Evolutionary conservation across 2,113 vertebrate species (phyloP).

Genomic region (Protobothrops mucrosquamatus): DNA sequence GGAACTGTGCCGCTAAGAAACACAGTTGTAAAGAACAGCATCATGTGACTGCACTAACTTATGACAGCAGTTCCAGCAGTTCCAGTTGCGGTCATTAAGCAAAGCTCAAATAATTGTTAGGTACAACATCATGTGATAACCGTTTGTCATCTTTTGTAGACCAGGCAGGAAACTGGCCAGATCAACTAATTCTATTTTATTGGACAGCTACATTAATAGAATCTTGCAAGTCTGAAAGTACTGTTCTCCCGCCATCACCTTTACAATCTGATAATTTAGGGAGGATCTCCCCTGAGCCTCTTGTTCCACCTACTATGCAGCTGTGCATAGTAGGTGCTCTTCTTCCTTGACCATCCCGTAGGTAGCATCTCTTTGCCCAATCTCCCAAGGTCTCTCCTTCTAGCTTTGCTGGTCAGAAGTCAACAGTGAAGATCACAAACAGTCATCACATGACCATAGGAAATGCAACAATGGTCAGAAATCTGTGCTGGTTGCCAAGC

Average conservation of each 20-base stretch:
- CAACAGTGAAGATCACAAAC: too few species aligned
- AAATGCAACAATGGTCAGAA: background rate
- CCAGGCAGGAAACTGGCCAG: background rate
- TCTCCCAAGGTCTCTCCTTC: background rate
- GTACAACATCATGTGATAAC: background rate
- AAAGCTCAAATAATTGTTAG: background rate
- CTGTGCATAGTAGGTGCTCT: too few species aligned
- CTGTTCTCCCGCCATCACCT: too few species aligned
- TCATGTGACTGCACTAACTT: background rate
- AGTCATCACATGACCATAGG: too few species aligned
- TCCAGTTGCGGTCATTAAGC: background rate
- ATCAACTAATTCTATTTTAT: background rate
- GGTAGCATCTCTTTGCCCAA: too few species aligned
- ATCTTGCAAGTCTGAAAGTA: too few species aligned
- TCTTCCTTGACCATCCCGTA: too few species aligned
- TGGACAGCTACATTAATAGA: too few species aligned
- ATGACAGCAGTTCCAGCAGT: background rate
- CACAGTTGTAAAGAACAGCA: background rate
- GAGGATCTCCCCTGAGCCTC: too few species aligned
- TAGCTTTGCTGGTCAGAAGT: background rate
- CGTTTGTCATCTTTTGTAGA: background rate
- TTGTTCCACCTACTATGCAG: too few species aligned
- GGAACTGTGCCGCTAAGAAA: background rate
- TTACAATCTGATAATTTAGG: too few species aligned
- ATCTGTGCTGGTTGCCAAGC: background rate